phyloP scores from a whole-genome alignment of 2,797 vertebrate species.

The Cynodonichthys magdalenae region DNA sequence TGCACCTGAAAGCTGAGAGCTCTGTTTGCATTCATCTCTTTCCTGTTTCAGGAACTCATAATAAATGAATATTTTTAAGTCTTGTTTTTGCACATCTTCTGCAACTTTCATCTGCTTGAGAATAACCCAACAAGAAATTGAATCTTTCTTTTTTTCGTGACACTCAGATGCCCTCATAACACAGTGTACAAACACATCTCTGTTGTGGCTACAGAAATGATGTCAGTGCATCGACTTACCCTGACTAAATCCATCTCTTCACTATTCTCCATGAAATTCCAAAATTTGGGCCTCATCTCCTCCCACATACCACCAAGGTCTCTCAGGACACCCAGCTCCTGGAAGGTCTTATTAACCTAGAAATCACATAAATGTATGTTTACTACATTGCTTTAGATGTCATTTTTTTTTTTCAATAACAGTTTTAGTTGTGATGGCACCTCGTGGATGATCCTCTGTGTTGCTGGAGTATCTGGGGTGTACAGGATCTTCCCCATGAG shows the following conservation, averaged over 20 bases:
- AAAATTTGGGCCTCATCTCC: constrained; percentile 90
- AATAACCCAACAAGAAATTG: neutral
- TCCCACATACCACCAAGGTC: constrained; percentile 96
- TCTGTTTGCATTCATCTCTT: too few relatives aligned
- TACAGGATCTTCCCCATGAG: constrained; percentile 97
- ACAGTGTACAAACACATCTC: neutral
- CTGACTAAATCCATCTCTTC: constrained; percentile 93
- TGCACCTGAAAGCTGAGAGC: neutral
- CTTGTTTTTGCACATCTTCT: constrained; percentile 1
- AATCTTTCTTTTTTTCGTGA: neutral
- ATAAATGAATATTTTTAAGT: too few relatives aligned
- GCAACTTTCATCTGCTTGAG: constrained; percentile 1
- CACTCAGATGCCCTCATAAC: constrained; percentile 7
- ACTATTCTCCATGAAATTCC: constrained; percentile 92
- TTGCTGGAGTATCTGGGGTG: constrained; percentile 92
- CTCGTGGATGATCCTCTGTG: constrained; percentile 92
- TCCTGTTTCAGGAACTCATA: too few relatives aligned
- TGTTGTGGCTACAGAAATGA: constrained; percentile 15
- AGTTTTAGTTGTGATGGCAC: constrained; percentile 65
- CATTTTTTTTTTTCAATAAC: neutral
- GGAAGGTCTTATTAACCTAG: constrained; percentile 97
- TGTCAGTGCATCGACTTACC: constrained; percentile 69
- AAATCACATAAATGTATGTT: constrained; percentile 5
- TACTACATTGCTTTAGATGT: neutral
- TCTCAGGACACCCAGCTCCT: constrained; percentile 91